Percentiles rank a stretch among this genome's conserved stretches.
Evolutionary conservation across 2,888 invertebrate species (phyloP).

Genomic region (Melolontha melolontha): DNA sequence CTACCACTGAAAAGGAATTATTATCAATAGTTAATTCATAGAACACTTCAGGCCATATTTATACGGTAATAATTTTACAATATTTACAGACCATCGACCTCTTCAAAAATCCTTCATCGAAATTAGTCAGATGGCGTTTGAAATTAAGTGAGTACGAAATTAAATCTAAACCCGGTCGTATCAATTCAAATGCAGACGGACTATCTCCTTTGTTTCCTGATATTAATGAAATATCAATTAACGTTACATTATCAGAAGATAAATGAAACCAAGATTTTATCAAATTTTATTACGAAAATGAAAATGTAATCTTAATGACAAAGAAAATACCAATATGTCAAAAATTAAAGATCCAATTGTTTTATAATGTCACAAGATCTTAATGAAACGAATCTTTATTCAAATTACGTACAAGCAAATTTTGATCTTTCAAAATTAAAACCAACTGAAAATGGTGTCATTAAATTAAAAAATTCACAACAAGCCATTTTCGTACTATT

Average conservation of each 20-base stretch:
- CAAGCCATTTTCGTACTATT: conserved; percentile 38
- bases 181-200: conserved; percentile 31
- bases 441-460: conserved; percentile 35
- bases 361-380: conserved; percentile 44
- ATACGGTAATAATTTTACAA: conserved; percentile 10
- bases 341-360: conserved; percentile 42
- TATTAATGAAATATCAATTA: neutral
- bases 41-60: conserved; percentile 43
- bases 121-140: neutral
- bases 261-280: conserved; percentile 40
- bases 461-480: conserved; percentile 39
- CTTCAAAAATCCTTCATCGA: neutral
- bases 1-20: conserved; percentile 43
- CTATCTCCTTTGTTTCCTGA: conserved; percentile 14
- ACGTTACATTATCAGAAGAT: neutral
- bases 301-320: conserved; percentile 36
- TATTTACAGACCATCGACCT: neutral
- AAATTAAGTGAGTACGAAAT: neutral
- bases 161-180: conserved; percentile 7
- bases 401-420: conserved; percentile 28
- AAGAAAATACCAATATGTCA: conserved; percentile 27
- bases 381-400: conserved; percentile 42
- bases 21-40: conserved; percentile 39
- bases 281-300: conserved; percentile 34
- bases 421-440: conserved; percentile 34